phyloP scores from a whole-genome alignment of 2,113 vertebrate genomes.

The Actenoides lindsayi region DNA sequence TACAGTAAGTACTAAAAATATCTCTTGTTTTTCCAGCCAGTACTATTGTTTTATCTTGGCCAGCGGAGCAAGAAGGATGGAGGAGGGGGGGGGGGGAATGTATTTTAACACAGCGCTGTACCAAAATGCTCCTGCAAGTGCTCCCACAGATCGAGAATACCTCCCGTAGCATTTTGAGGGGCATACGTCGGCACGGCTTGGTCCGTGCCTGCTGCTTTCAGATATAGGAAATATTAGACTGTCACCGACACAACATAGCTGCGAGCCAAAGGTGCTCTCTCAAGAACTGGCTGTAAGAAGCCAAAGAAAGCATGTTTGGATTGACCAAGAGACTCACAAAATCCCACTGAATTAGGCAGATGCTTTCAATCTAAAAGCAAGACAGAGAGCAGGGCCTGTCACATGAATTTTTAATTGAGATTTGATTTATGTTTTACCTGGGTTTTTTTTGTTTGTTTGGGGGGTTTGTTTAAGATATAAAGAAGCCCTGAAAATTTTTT shows the following conservation, averaged over 20 bases:
- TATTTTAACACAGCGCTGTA: background rate
- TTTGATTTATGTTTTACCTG: background rate
- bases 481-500: background rate
- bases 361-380: background rate
- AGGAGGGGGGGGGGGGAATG: background rate
- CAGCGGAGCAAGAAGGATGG: background rate
- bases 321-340: background rate
- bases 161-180: background rate
- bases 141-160: background rate
- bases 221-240: background rate
- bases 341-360: background rate
- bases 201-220: background rate
- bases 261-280: background rate
- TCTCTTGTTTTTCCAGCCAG: background rate
- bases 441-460: background rate
- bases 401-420: background rate
- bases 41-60: background rate
- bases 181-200: rapidly evolving
- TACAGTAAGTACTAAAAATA: background rate
- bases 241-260: rapidly evolving
- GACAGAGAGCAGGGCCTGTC: background rate
- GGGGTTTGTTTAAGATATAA: background rate
- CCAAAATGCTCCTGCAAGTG: background rate
- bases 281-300: background rate
- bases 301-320: background rate